phyloP scores from a whole-genome alignment of 1,140 invertebrate genomes.

The Cephus cinctus region DNA sequence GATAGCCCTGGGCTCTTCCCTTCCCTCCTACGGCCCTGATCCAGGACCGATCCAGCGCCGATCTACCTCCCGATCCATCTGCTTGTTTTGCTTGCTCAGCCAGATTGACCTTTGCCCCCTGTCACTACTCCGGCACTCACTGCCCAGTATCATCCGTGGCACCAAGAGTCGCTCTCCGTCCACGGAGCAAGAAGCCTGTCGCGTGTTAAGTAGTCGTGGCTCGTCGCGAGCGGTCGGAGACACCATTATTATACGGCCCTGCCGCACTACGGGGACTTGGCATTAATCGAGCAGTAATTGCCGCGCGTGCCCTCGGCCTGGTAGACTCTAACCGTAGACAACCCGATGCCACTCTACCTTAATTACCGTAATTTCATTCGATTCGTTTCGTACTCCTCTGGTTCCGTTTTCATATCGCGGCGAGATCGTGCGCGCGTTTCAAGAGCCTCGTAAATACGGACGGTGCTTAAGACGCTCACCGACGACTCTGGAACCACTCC shows the following conservation, averaged over 20 bases:
- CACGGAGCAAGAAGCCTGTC: conserved; percentile 18
- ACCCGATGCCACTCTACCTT: conserved; percentile 13
- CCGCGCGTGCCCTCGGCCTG: too few species aligned
- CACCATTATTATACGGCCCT: background rate
- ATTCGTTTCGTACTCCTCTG: conserved; percentile 9
- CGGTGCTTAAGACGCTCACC: conserved; percentile 11
- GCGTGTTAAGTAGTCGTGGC: conserved; percentile 21
- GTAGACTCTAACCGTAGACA: too few species aligned
- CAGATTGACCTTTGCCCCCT: conserved; percentile 2
- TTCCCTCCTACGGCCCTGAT: too few species aligned
- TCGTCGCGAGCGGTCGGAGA: too few species aligned
- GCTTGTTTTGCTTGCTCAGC: conserved; percentile 3
- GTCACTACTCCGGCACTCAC: conserved; percentile 7
- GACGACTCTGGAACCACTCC: conserved; percentile 10
- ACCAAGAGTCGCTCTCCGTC: too few species aligned
- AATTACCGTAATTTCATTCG: conserved; percentile 21
- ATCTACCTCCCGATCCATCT: conserved; percentile 15
- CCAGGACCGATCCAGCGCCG: too few species aligned
- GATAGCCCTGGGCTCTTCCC: too few species aligned
- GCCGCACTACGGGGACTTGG: background rate
- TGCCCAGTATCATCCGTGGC: conserved; percentile 18
- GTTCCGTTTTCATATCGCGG: too few species aligned
- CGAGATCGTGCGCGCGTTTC: too few species aligned
- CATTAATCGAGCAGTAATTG: too few species aligned
- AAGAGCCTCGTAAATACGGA: conserved; percentile 16